Conservation (phyloP, 64 coral and sea anemone species). For the Stichodactyla mertensii region DNA sequence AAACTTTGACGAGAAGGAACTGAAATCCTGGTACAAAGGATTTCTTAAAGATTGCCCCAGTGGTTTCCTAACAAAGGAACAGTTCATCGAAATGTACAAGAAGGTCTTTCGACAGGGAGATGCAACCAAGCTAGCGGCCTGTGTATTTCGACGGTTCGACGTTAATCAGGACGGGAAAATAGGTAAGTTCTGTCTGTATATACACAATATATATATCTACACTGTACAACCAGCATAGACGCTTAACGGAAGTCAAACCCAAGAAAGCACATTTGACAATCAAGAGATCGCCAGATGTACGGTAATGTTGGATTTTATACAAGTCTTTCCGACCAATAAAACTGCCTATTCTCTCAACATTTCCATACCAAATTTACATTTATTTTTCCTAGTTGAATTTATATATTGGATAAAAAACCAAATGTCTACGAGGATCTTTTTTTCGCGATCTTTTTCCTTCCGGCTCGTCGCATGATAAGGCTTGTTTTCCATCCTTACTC, state of each 20-base stretch:
- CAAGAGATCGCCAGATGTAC: neutral
- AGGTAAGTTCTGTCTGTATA: constrained; percentile 35
- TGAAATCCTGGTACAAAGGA: constrained; percentile 92
- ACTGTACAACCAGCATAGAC: neutral
- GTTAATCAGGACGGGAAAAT: constrained; percentile 97
- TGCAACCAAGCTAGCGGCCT: constrained; percentile 81
- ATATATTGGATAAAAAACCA: neutral
- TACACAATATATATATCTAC: neutral
- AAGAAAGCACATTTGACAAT: constrained; percentile 8
- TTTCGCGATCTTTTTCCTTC: constrained; percentile 6
- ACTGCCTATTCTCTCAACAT: neutral
- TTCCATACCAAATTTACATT: neutral
- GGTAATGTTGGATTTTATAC: neutral
- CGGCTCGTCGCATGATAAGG: neutral
- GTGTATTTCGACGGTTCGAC: constrained; percentile 93
- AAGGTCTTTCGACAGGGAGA: constrained; percentile 94
- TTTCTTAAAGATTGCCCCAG: constrained; percentile 96
- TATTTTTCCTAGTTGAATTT: neutral
- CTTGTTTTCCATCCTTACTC: neutral
- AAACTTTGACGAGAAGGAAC: constrained; percentile 94
- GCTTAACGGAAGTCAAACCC: neutral
- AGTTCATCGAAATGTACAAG: constrained; percentile 97
- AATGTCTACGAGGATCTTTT: neutral
- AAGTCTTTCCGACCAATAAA: neutral
- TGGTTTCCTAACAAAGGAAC: constrained; percentile 83